Conservation (phyloP, 92 coral and sea anemone species). For the Porites divaricata region DNA sequence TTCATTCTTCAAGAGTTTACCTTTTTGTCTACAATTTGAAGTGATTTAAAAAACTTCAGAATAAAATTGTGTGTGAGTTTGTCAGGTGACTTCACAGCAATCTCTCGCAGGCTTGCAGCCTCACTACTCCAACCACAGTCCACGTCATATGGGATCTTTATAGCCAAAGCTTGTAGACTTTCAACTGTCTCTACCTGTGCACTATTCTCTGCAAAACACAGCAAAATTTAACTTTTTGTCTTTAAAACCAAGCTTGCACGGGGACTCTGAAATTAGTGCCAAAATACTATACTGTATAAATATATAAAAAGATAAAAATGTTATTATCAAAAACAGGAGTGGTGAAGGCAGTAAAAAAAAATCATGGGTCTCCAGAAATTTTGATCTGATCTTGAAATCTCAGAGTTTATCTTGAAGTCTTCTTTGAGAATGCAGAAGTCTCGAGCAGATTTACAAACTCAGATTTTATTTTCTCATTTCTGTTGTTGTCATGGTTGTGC, state of each 20-base stretch:
- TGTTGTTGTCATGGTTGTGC: too few relatives aligned
- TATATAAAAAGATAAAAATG: too few relatives aligned
- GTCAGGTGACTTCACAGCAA: conserved; percentile 91
- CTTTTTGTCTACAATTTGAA: conserved; percentile 97
- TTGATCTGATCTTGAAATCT: too few relatives aligned
- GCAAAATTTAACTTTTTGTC: not conserved
- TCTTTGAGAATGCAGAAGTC: too few relatives aligned
- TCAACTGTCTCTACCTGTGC: conserved; percentile 86
- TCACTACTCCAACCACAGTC: conserved; percentile 97
- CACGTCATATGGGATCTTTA: conserved; percentile 83
- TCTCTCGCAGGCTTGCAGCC: conserved; percentile 85
- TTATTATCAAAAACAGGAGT: too few relatives aligned
- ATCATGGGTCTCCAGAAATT: too few relatives aligned
- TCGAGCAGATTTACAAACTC: not conserved
- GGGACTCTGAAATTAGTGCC: not conserved
- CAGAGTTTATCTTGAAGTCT: too few relatives aligned
- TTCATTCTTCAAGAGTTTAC: conserved; percentile 37
- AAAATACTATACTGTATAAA: too few relatives aligned
- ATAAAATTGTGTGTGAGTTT: conserved; percentile 79
- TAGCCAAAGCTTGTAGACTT: conserved; percentile 82
- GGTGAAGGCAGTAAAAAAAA: too few relatives aligned
- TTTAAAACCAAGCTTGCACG: not conserved
- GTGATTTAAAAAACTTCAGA: conserved; percentile 88
- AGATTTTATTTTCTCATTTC: too few relatives aligned
- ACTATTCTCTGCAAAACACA: conserved; percentile 51